phyloP scores from a whole-genome alignment of 2,797 vertebrate genomes.

The Propithecus perrieri region DNA sequence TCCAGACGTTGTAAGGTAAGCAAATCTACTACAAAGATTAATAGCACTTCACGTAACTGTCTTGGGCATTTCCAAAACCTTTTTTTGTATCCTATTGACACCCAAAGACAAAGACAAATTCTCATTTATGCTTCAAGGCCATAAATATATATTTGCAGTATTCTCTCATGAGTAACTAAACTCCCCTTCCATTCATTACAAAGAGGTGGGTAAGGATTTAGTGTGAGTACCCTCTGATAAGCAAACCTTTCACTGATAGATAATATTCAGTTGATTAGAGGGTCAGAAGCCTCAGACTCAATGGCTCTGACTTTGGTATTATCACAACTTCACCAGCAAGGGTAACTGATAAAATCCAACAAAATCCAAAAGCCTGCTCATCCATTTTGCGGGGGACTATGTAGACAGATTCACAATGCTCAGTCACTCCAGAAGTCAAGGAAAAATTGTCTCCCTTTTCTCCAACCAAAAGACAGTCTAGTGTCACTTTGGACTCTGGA shows the following conservation, averaged over 20 bases:
- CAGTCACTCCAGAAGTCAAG: background rate
- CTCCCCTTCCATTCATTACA: background rate
- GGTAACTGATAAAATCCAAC: background rate
- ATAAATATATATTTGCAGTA: background rate
- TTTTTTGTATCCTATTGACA: background rate
- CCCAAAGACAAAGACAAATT: background rate
- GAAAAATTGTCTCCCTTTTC: background rate
- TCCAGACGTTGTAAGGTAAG: background rate
- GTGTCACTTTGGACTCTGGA: background rate
- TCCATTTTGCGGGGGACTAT: background rate
- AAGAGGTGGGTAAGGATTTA: background rate
- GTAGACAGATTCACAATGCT: background rate
- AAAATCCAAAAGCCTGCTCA: background rate
- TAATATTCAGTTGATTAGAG: background rate
- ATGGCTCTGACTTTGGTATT: background rate
- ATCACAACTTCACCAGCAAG: background rate
- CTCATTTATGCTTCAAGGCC: background rate
- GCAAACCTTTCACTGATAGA: background rate
- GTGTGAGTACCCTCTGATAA: background rate
- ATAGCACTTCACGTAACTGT: background rate
- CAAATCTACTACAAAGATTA: background rate
- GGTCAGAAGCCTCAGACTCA: background rate
- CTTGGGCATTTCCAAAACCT: background rate
- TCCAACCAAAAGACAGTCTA: background rate
- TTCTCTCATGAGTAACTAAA: background rate